Conservation (phyloP, 2,113 vertebrate species). For the Ailurus styani region DNA sequence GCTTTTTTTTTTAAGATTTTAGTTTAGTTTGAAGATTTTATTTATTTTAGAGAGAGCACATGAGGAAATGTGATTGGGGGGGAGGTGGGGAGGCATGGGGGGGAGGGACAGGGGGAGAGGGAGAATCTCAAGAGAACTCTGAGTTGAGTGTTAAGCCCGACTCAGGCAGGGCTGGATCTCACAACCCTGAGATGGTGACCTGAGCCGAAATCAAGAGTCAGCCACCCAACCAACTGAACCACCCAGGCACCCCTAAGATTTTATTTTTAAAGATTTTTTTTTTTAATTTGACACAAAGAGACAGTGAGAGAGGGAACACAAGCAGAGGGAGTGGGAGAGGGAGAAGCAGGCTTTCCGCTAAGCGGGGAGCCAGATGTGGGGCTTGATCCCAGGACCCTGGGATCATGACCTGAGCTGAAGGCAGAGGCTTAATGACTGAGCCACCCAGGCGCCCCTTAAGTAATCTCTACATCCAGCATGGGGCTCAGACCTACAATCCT, state of each 20-base stretch:
- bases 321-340: no score
- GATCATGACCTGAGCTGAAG: not conserved
- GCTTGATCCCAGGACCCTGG: not conserved
- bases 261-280: not conserved
- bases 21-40: not conserved
- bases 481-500: not conserved
- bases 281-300: no score
- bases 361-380: no score
- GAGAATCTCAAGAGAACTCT: not conserved
- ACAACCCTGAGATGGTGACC: not conserved
- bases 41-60: not conserved
- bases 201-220: not conserved
- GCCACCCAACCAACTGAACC: not conserved
- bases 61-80: not conserved
- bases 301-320: no score
- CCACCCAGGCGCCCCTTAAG: not conserved
- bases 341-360: no score
- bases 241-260: not conserved
- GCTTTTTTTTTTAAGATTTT: not conserved
- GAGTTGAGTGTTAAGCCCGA: not conserved
- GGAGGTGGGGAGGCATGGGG: no score
- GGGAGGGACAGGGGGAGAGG: not conserved
- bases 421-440: not conserved
- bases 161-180: not conserved
- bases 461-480: not conserved